Evolutionary conservation across 2,113 vertebrate species (phyloP), one percentile per base, ranked within the genome.

Genomic region (Columba livia): DNA sequence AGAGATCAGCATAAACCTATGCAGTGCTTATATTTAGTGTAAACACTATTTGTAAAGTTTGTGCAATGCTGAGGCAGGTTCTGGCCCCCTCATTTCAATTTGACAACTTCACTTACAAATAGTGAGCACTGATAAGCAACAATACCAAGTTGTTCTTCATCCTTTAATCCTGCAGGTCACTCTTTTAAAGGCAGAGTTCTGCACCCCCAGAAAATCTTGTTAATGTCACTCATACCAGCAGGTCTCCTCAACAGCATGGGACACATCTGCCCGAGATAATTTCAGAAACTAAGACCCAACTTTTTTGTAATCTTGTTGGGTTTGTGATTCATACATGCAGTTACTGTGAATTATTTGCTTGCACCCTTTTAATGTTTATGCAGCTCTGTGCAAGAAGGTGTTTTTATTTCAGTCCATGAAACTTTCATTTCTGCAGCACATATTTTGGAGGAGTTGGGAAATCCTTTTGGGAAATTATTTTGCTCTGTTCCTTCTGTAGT

Each of bases 361-460:
- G 20, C 34, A 75, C 56, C 48, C 28, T 32, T 69, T 50, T 71
- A n/a, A 34, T 62, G 32, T 78, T 88, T 67, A 53, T 4, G 28
- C 25, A 71, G 42, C 44, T 56, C 64, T 86, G 34, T 69, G 44
- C 12, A 61, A 93, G 50, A 75, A 56, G 24, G 13, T 81, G 28
- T 11, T 28, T 95, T 96, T 86, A 62, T 89, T 94, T 40, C 36
- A 61, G 21, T 70, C 38, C 40, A 15, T 65, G 17, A 69, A 72
- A 44, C 36, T 90, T 91, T 25, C 24, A 72, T 88, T 78, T 85
- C 79, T 88, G 32, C 40, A 79, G 79, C 75, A 34, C 34, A 1
- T 71, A 53, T 70, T 73, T 94, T 29, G 58, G 75, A 77, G 58
- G n/a, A 77, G 31, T 90, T 79, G 62, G 28, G 29, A 75, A 84